Percentiles rank a stretch among this genome's conserved stretches.
These are phyloP conservation scores for Umimayanthus kanabou DNA, from an alignment of 92 coral and sea anemone species.

Conservation along the genomic window DNA sequence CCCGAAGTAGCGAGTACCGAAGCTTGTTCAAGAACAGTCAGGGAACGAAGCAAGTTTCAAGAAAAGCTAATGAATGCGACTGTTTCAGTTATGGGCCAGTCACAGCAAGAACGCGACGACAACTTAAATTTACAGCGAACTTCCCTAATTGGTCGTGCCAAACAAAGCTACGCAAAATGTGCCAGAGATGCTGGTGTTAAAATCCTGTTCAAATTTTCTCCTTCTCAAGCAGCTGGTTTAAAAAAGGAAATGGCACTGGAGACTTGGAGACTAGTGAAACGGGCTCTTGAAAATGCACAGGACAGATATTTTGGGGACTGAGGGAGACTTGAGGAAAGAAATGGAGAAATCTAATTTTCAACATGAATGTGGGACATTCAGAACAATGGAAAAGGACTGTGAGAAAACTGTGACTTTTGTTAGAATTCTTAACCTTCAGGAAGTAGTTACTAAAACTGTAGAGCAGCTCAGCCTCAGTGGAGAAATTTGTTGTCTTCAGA, in stretches of 20 bases:
- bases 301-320: neutral
- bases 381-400: neutral
- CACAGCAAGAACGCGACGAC: neutral
- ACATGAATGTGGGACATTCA: neutral
- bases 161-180: neutral
- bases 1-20: neutral
- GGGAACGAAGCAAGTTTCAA: constrained; percentile 2
- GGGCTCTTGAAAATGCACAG: neutral
- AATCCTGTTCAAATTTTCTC: too few relatives aligned
- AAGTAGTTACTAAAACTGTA: neutral
- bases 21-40: neutral
- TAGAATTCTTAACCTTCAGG: neutral
- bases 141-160: neutral
- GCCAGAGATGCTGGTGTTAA: neutral
- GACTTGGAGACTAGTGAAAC: constrained; percentile 6
- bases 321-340: neutral
- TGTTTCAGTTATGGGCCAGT: neutral
- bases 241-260: constrained; percentile 29
- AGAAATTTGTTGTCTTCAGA: neutral
- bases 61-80: neutral
- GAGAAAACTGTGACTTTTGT: neutral
- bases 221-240: too few relatives aligned
- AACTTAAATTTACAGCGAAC: constrained; percentile 7
- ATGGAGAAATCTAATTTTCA: neutral
- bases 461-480: neutral